A percentile compares a stretch with the other conserved stretches of the same genome.
These are phyloP conservation scores for Apotomis capreana DNA, from an alignment of 2,888 invertebrate species.

Conservation along the genomic window DNA sequence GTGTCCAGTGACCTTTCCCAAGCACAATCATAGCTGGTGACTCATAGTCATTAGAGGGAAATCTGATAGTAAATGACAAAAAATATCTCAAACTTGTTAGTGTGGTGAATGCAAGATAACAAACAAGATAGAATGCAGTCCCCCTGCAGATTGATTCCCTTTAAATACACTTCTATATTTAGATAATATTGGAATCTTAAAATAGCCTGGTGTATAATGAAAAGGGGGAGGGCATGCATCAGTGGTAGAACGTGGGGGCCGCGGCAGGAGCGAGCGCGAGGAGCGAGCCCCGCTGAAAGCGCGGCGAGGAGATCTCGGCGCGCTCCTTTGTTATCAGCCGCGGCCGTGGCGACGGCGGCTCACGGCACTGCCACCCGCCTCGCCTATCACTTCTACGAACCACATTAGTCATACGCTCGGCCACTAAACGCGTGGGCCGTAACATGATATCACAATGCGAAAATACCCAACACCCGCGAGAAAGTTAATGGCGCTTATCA, in stretches of 20 bases:
- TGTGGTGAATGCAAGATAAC: conserved; percentile 47
- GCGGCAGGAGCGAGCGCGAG: conserved; percentile 50
- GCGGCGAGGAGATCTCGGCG: conserved; percentile 54
- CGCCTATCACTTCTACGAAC: conserved; percentile 81
- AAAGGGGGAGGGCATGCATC: conserved; percentile 56
- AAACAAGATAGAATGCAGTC: conserved; percentile 62
- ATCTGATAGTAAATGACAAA: conserved; percentile 66
- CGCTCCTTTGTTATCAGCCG: conserved; percentile 81
- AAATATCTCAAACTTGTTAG: conserved; percentile 37
- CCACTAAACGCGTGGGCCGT: conserved; percentile 82
- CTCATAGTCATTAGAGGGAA: conserved; percentile 72
- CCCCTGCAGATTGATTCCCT: conserved; percentile 71
- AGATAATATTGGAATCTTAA: conserved; percentile 79
- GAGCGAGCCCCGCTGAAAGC: conserved; percentile 38
- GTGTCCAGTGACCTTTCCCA: conserved; percentile 77
- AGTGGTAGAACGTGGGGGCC: conserved; percentile 44
- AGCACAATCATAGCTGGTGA: conserved; percentile 77
- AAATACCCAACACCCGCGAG: conserved; percentile 84
- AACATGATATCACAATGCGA: conserved; percentile 85
- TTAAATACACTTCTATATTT: conserved; percentile 77
- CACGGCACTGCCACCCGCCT: conserved; percentile 67
- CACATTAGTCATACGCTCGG: conserved; percentile 81
- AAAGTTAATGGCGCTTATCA: conserved; percentile 85
- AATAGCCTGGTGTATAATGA: conserved; percentile 64
- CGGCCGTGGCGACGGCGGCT: conserved; percentile 61